Percentiles rank a stretch among this genome's conserved stretches.
These are phyloP conservation scores for Aromia moschata DNA, from an alignment of 2,888 invertebrate genomes.

Conservation along the genomic window DNA sequence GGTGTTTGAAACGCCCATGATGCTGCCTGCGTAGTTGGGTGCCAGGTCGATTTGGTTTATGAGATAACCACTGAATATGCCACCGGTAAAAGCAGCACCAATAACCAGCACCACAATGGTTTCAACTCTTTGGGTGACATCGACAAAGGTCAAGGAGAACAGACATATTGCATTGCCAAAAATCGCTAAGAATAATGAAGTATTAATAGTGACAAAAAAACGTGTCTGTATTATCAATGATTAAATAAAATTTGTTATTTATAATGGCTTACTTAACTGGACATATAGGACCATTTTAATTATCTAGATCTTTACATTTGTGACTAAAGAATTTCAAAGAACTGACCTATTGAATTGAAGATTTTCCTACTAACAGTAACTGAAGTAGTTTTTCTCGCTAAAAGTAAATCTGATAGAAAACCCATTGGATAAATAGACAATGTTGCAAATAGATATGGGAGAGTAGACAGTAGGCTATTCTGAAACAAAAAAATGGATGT, in stretches of 20 bases:
- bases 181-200: conserved; percentile 62
- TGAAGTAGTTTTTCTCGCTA: conserved; percentile 57
- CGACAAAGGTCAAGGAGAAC: conserved; percentile 66
- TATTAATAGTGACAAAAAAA: too few species aligned
- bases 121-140: conserved; percentile 68
- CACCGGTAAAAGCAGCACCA: conserved; percentile 78
- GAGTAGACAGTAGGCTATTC: conserved; percentile 74
- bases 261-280: too few species aligned
- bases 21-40: conserved; percentile 81
- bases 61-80: conserved; percentile 71
- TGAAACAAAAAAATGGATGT: conserved; percentile 54
- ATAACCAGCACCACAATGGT: conserved; percentile 71
- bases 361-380: conserved; percentile 64
- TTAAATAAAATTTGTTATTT: too few species aligned
- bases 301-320: too few species aligned
- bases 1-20: conserved; percentile 86
- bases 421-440: conserved; percentile 76
- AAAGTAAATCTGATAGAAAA: conserved; percentile 69
- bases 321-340: neutral
- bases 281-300: too few species aligned
- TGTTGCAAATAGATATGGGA: conserved; percentile 82
- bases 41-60: conserved; percentile 84
- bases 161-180: conserved; percentile 72
- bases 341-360: conserved; percentile 64
- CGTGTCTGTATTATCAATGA: neutral